Evolutionary conservation across 2,113 vertebrate genomes (phyloP).

Genomic region (Eolophus roseicapilla): DNA sequence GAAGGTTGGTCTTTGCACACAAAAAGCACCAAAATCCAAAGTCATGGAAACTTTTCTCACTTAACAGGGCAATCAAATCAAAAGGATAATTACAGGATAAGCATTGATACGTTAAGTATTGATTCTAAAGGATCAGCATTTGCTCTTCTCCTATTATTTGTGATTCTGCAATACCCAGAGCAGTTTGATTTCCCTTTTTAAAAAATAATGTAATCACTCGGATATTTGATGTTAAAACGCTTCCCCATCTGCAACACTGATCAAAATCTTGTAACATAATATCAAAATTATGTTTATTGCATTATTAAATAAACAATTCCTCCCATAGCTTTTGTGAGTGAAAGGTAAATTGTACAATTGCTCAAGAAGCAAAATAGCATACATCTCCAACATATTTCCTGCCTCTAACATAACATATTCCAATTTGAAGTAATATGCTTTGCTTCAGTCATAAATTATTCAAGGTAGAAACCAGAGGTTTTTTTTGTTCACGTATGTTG

Average conservation of each 20-base stretch:
- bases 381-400: not conserved
- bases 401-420: not conserved
- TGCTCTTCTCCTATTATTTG: not conserved
- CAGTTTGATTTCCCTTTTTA: not conserved
- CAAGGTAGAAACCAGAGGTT: not conserved
- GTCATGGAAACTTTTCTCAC: not conserved
- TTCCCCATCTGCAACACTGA: not conserved
- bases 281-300: not conserved
- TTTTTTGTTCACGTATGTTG: not conserved
- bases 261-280: not conserved
- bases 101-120: not conserved
- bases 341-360: not conserved
- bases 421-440: not conserved
- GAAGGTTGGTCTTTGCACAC: not conserved
- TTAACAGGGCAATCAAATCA: not conserved
- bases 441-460: not conserved
- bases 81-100: not conserved
- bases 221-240: not conserved
- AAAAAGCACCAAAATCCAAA: not conserved
- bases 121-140: not conserved
- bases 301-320: not conserved
- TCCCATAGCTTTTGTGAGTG: not conserved
- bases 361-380: not conserved
- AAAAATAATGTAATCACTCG: accelerated
- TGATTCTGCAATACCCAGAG: not conserved